A percentile compares a stretch with the other conserved stretches of the same genome.
Conservation (phyloP, 2,797 vertebrate genomes). For the Propithecus perrieri region DNA sequence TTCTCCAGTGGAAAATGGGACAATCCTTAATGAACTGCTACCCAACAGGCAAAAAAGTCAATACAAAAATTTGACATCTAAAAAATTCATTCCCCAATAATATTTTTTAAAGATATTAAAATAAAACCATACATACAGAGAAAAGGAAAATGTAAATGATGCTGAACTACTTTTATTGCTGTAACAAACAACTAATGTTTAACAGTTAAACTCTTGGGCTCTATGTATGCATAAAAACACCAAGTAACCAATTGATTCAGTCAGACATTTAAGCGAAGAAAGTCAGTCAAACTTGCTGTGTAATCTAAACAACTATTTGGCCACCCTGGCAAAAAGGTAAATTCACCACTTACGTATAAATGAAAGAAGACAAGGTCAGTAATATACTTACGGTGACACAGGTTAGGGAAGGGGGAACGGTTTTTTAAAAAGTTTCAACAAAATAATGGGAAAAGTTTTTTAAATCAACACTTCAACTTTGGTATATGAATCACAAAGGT, state of each 20-base stretch:
- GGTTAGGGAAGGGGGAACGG: neutral
- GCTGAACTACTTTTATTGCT: neutral
- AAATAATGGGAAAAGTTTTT: too few relatives aligned
- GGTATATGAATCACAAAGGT: slow-evolving; percentile 26
- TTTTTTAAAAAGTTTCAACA: neutral
- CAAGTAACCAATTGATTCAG: neutral
- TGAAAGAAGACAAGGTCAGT: neutral
- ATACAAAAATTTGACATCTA: neutral
- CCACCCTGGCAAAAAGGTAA: neutral
- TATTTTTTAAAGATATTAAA: neutral
- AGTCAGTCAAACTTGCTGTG: neutral
- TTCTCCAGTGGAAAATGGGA: neutral
- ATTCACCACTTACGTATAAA: neutral
- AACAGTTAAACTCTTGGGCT: neutral
- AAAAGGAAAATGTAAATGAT: neutral
- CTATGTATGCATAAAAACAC: neutral
- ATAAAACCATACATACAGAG: neutral
- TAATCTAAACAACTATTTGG: neutral
- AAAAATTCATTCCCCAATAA: neutral
- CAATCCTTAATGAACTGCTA: neutral
- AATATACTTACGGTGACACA: neutral
- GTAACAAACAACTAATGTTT: neutral
- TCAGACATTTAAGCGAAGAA: slow-evolving; percentile 33
- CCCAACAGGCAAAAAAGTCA: neutral
- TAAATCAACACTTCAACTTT: neutral